These are phyloP conservation scores for Dinoponera quadriceps DNA, from an alignment of 1,140 invertebrate species.

Conservation along the genomic window DNA sequence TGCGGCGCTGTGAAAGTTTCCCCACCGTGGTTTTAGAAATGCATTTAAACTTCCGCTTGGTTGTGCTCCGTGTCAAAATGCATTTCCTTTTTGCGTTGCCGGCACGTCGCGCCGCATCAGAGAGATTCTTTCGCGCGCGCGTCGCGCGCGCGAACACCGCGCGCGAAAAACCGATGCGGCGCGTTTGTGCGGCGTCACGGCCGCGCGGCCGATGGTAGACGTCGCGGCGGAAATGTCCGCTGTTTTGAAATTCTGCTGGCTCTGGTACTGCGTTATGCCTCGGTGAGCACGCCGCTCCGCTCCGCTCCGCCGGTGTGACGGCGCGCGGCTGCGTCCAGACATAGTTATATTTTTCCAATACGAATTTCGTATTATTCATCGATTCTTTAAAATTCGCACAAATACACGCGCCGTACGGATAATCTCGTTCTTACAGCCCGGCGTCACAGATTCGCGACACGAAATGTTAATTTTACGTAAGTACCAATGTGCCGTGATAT, in stretches of 20 bases:
- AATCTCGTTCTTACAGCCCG: too few species aligned
- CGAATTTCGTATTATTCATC: too few species aligned
- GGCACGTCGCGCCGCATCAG: constrained; percentile 63
- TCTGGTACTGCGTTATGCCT: constrained; percentile 55
- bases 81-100: constrained; percentile 58
- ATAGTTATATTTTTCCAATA: too few species aligned
- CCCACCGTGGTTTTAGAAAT: constrained; percentile 64
- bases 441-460: too few species aligned
- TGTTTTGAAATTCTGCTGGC: constrained; percentile 59
- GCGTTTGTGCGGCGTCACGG: constrained; percentile 52
- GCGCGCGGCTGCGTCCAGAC: too few species aligned
- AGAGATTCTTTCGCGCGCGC: constrained; percentile 46
- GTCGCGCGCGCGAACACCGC: constrained; percentile 9
- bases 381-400: constrained; percentile 15
- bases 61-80: constrained; percentile 62
- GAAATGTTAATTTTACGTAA: too few species aligned
- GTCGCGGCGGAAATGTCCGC: constrained; percentile 47
- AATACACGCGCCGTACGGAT: neutral
- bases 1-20: constrained; percentile 41
- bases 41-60: constrained; percentile 68
- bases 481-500: too few species aligned
- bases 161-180: constrained; percentile 55
- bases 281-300: constrained; percentile 37
- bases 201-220: constrained; percentile 33
- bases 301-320: neutral